Conservation (phyloP, 2,113 vertebrate species). For the Oxyura jamaicensis region DNA sequence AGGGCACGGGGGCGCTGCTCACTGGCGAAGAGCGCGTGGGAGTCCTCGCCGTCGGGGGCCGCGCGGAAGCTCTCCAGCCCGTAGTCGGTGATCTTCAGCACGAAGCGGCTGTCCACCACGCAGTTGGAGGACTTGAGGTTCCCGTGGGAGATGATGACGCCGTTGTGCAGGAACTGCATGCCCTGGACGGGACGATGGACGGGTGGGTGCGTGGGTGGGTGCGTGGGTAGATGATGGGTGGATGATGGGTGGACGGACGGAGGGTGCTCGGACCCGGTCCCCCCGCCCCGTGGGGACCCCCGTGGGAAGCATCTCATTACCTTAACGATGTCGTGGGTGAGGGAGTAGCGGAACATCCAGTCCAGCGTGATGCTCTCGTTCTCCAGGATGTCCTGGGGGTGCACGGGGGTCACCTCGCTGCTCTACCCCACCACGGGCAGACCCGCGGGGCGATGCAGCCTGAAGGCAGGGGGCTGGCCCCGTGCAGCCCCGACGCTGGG, state of each 20-base stretch:
- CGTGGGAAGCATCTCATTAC: neutral
- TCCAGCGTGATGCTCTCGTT: slow-evolving; percentile 95
- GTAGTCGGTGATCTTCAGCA: slow-evolving; percentile 94
- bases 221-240: no score
- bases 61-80: slow-evolving; percentile 85
- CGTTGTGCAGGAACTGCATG: slow-evolving; percentile 91
- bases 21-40: slow-evolving; percentile 86
- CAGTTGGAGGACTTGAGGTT: slow-evolving; percentile 96
- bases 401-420: neutral
- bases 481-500: accelerated
- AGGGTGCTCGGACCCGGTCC: no score
- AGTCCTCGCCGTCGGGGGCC: slow-evolving; percentile 71
- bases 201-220: no score
- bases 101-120: slow-evolving; percentile 92
- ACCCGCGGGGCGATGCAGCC: neutral
- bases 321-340: slow-evolving; percentile 92
- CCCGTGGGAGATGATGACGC: slow-evolving; percentile 87
- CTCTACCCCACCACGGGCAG: neutral
- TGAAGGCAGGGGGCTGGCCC: accelerated
- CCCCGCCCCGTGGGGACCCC: no score
- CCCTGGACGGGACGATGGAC: slow-evolving; percentile 71
- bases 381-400: slow-evolving; percentile 90
- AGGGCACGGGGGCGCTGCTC: slow-evolving; percentile 30
- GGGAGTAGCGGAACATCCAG: slow-evolving; percentile 97
- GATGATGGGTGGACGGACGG: no score